phyloP scores from a whole-genome alignment of 1,140 invertebrate species.

The Solenopsis fugax region DNA sequence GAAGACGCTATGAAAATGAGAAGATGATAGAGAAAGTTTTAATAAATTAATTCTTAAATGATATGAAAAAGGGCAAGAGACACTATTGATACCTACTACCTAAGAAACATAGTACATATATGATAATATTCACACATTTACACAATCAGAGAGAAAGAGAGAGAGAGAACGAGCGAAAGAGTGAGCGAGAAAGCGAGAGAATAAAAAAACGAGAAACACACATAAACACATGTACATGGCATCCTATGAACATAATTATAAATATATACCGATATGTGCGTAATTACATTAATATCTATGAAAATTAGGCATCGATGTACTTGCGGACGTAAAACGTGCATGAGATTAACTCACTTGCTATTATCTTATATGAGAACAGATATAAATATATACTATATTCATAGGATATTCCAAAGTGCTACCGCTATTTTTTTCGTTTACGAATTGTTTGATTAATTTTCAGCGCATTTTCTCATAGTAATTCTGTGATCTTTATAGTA shows the following conservation, averaged over 20 bases:
- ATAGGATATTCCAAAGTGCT: slow-evolving; percentile 34
- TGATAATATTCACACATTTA: slow-evolving; percentile 32
- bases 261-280: slow-evolving; percentile 59
- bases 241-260: slow-evolving; percentile 64
- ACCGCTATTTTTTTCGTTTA: slow-evolving; percentile 6
- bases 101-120: slow-evolving; percentile 66
- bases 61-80: slow-evolving; percentile 68
- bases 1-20: slow-evolving; percentile 75
- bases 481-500: background rate
- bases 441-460: slow-evolving; percentile 33
- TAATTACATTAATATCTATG: slow-evolving; percentile 69
- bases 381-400: slow-evolving; percentile 62
- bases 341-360: slow-evolving; percentile 69
- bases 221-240: slow-evolving; percentile 63
- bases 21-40: slow-evolving; percentile 82
- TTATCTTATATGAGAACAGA: slow-evolving; percentile 66
- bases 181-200: background rate
- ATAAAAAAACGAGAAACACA: slow-evolving; percentile 58
- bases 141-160: slow-evolving; percentile 50
- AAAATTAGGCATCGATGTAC: slow-evolving; percentile 57
- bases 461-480: background rate
- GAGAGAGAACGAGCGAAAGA: slow-evolving; percentile 5
- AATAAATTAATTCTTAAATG: slow-evolving; percentile 81
- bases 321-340: slow-evolving; percentile 56
- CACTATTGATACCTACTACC: slow-evolving; percentile 74